Conservation (phyloP, 53 echinoderm and acorn worm genomes). For the Pentamera pediparva region DNA sequence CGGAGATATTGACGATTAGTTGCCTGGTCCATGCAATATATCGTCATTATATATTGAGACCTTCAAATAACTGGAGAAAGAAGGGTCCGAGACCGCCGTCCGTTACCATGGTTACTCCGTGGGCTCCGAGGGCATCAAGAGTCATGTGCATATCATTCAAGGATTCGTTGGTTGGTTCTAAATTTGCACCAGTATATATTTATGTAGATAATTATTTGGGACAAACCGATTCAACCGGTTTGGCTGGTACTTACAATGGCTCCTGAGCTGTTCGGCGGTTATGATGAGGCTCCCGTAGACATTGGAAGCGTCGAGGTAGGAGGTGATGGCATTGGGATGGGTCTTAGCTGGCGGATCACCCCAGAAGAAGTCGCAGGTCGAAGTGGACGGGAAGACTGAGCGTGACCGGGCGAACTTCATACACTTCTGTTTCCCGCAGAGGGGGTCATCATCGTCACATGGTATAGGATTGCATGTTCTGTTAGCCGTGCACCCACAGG, state of each 20-base stretch:
- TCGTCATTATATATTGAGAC: no score
- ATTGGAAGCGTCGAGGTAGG: conserved; percentile 28
- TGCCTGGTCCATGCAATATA: no score
- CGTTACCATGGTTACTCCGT: no score
- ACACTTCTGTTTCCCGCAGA: background rate
- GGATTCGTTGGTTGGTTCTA: no score
- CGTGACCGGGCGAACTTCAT: conserved; percentile 8
- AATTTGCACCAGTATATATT: no score
- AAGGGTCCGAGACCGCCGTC: no score
- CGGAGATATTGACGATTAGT: no score
- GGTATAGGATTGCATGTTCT: background rate
- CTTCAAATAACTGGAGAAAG: no score
- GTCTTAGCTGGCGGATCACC: background rate
- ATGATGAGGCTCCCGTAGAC: conserved; percentile 6
- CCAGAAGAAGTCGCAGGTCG: background rate
- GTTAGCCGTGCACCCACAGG: background rate
- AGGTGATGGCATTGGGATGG: conserved; percentile 9
- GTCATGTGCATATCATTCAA: no score
- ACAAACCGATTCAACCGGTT: no score
- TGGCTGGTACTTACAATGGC: background rate
- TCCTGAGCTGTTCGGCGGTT: background rate
- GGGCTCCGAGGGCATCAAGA: no score
- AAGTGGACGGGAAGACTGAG: background rate
- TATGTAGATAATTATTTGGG: no score
- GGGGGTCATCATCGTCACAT: background rate